Conservation (phyloP, 2,888 invertebrate species). For the Phortica okadai region DNA sequence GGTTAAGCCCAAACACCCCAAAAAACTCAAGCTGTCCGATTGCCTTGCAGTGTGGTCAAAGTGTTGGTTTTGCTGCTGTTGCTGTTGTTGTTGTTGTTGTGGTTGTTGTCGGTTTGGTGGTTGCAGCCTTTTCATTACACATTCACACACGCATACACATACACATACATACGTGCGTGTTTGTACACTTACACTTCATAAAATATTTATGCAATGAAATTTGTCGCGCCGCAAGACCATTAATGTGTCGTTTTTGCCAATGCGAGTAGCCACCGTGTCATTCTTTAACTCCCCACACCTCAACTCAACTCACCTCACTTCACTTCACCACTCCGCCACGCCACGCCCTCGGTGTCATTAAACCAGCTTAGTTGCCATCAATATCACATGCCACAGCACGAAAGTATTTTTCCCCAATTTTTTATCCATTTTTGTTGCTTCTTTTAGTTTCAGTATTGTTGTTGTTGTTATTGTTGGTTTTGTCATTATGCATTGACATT, state of each 20-base stretch:
- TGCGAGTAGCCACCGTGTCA: neutral
- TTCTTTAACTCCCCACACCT: neutral
- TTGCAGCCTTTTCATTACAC: neutral
- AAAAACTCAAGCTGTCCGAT: neutral
- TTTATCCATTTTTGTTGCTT: too few relatives aligned
- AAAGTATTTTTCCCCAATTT: too few relatives aligned
- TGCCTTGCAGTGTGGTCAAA: neutral
- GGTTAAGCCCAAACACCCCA: neutral
- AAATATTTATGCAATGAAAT: constrained; percentile 17
- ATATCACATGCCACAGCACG: too few relatives aligned
- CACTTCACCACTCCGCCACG: neutral
- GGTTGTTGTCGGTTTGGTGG: neutral
- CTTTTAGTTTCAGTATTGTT: neutral
- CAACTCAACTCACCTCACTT: neutral
- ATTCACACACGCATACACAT: neutral
- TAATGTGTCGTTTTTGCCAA: neutral
- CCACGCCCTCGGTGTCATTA: too few relatives aligned
- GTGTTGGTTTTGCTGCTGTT: too few relatives aligned
- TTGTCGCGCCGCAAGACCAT: constrained; percentile 15
- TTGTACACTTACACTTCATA: neutral
- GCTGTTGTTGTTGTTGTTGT: neutral
- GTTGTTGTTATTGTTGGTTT: constrained; percentile 8
- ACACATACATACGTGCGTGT: neutral
- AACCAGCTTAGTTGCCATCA: too few relatives aligned
- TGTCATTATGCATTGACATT: constrained; percentile 10